Percentiles rank a stretch among this genome's conserved stretches.
phyloP scores from a whole-genome alignment of 2,797 vertebrate species.

The Urophycis tenuis region DNA sequence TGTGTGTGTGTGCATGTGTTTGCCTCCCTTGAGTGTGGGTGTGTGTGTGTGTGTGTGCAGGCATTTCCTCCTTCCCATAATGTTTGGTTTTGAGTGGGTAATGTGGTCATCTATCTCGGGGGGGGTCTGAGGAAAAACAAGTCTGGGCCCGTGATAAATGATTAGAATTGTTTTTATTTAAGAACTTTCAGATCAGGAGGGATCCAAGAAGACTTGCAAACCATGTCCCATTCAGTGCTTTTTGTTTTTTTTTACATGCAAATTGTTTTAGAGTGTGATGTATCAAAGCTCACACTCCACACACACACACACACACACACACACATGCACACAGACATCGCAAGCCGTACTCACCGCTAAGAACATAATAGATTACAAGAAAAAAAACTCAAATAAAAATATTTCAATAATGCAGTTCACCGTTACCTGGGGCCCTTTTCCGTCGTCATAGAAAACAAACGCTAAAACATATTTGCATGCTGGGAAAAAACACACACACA shows the following conservation, averaged over 20 bases:
- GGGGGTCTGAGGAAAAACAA: conserved; percentile 26
- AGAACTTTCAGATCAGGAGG: conserved; percentile 22
- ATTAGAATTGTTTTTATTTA: conserved; percentile 16
- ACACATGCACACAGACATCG: not conserved
- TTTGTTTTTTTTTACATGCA: not conserved
- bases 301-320: not conserved
- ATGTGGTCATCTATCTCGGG: conserved; percentile 34
- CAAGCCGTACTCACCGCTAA: not conserved
- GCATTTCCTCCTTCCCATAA: conserved; percentile 9
- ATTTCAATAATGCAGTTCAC: not conserved
- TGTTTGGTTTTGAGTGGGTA: conserved; percentile 36
- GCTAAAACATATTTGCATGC: not conserved
- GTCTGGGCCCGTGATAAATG: conserved; percentile 25
- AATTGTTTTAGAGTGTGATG: not conserved
- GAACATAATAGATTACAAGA: not conserved
- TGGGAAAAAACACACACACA: too few species aligned
- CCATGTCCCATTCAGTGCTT: conserved; percentile 15
- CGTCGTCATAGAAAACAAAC: not conserved
- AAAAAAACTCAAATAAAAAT: too few species aligned
- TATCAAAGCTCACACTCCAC: not conserved
- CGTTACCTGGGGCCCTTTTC: not conserved
- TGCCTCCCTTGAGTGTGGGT: not conserved
- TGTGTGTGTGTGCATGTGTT: conserved; percentile 16
- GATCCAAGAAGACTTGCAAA: conserved; percentile 17
- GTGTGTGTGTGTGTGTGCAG: conserved; percentile 10